Percentiles rank a stretch among this genome's conserved stretches.
Conservation (phyloP, 30 jellyfish, hydroid and myxozoan genomes). For the Chironex yamaguchii region DNA sequence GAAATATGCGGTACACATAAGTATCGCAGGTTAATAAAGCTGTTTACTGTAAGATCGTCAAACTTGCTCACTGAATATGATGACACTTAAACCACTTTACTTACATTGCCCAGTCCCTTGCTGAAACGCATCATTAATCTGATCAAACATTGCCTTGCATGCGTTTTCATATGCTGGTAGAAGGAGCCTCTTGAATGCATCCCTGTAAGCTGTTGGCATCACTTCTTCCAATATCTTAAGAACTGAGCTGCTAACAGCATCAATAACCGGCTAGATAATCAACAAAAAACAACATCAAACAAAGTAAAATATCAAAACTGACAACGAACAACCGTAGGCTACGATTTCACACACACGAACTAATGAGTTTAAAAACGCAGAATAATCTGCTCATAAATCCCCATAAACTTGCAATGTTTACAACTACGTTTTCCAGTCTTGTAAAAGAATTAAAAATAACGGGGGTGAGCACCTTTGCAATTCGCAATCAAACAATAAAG, state of each 20-base stretch:
- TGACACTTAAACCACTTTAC: not conserved
- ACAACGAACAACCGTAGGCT: not conserved
- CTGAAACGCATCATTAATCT: constrained; percentile 78
- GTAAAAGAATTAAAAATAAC: too few relatives aligned
- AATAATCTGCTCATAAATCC: too few relatives aligned
- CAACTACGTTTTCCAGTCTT: too few relatives aligned
- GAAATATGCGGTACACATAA: too few relatives aligned
- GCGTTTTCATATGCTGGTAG: constrained; percentile 88
- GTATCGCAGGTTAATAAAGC: too few relatives aligned
- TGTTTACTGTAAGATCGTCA: too few relatives aligned
- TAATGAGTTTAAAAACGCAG: not conserved
- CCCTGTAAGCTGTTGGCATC: constrained; percentile 79
- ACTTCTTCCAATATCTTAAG: constrained; percentile 77
- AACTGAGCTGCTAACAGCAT: constrained; percentile 79
- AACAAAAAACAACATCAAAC: too few relatives aligned
- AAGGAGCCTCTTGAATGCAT: constrained; percentile 70
- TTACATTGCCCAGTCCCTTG: constrained; percentile 87
- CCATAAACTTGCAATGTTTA: too few relatives aligned
- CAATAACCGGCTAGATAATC: constrained; percentile 63
- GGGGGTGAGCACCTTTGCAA: too few relatives aligned
- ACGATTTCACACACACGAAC: not conserved
- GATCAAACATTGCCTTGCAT: constrained; percentile 79
- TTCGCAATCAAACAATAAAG: too few relatives aligned
- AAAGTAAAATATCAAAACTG: not conserved
- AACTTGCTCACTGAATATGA: not conserved